phyloP scores from a whole-genome alignment of 2,113 vertebrate species.

The Vimba vimba region DNA sequence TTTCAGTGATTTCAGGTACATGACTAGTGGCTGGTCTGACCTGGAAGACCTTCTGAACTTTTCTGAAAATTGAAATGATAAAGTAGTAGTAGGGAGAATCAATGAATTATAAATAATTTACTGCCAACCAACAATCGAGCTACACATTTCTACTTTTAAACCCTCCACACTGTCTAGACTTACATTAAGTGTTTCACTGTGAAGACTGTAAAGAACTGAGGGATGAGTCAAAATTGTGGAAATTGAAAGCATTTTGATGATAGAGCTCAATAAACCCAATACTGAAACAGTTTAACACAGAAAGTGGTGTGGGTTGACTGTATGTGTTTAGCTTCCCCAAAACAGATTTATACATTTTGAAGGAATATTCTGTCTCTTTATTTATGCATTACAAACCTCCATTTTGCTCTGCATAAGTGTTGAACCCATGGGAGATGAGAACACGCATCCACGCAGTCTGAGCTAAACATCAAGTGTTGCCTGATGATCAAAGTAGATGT shows the following conservation, averaged over 20 bases:
- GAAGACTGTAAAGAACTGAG: background rate
- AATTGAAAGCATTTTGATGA: background rate
- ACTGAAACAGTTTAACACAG: background rate
- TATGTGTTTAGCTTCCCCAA: background rate
- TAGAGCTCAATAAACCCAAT: background rate
- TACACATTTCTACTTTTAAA: background rate
- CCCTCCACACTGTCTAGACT: background rate
- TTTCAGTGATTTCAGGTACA: no score
- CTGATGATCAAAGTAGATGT: constrained; percentile 1
- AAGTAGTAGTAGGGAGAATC: no score
- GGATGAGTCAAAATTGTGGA: background rate
- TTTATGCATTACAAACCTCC: background rate
- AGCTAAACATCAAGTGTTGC: constrained; percentile 13
- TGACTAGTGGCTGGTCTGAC: no score
- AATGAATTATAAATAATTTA: no score
- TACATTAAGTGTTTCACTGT: background rate
- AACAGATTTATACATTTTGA: background rate
- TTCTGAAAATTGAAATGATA: no score
- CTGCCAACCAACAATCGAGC: background rate
- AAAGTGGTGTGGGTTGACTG: background rate
- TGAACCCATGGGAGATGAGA: background rate
- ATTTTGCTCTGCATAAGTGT: constrained; percentile 4
- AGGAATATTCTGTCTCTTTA: background rate
- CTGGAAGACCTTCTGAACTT: no score
- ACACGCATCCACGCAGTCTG: background rate